Percentiles rank a stretch among this genome's conserved stretches.
These are phyloP conservation scores for Lacanobia wlatinum DNA, from an alignment of 2,888 invertebrate genomes.

Conservation along the genomic window DNA sequence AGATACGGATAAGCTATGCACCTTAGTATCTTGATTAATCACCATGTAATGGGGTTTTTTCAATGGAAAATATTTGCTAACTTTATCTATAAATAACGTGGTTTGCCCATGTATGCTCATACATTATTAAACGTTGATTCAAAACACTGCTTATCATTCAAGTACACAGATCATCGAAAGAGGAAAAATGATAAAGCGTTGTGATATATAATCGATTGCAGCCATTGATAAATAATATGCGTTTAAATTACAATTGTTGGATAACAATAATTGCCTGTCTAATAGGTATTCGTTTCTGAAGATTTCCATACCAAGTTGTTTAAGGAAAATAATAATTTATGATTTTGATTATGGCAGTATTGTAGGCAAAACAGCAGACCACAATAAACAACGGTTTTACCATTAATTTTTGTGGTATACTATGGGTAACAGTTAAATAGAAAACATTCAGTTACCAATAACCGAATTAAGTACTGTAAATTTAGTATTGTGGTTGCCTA, in stretches of 20 bases:
- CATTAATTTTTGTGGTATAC: background rate
- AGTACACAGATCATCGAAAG: constrained; percentile 10
- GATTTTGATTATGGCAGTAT: constrained; percentile 7
- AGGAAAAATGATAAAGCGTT: constrained; percentile 33
- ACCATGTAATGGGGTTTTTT: constrained; percentile 39
- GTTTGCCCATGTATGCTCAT: background rate
- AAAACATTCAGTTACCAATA: too few species aligned
- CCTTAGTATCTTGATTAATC: constrained; percentile 43
- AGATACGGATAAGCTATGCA: constrained; percentile 27
- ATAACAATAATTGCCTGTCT: constrained; percentile 24
- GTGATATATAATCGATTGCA: constrained; percentile 29
- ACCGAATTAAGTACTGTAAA: too few species aligned
- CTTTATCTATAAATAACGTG: constrained; percentile 23
- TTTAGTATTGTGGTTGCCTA: background rate
- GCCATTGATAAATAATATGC: constrained; percentile 20
- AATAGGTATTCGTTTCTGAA: constrained; percentile 5
- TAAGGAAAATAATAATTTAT: constrained; percentile 26
- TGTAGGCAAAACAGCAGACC: background rate
- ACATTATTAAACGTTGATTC: constrained; percentile 11
- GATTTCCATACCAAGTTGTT: constrained; percentile 13
- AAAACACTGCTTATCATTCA: constrained; percentile 22
- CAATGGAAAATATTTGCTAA: constrained; percentile 48
- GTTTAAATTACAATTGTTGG: constrained; percentile 24
- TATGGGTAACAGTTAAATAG: background rate
- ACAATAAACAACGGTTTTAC: background rate